Evolutionary conservation across 1,140 invertebrate species (phyloP).

Genomic region (Sinella curviseta): DNA sequence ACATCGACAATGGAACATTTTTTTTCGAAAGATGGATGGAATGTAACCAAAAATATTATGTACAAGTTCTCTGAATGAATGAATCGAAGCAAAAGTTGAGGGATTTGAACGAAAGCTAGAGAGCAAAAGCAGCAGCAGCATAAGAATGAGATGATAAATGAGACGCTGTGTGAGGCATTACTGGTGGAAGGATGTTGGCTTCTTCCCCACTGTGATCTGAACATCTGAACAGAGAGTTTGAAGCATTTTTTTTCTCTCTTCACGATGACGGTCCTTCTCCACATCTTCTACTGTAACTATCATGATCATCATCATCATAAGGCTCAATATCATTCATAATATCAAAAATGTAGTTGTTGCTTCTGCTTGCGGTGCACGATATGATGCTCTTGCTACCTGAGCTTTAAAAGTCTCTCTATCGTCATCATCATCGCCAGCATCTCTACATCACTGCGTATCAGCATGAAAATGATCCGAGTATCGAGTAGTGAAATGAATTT

Average conservation of each 20-base stretch:
- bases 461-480: neutral
- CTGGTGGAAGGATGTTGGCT: slow-evolving; percentile 25
- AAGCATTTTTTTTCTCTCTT: neutral
- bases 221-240: slow-evolving; percentile 1
- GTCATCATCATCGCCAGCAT: neutral
- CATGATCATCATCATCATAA: too few relatives aligned
- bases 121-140: neutral
- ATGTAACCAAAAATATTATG: neutral
- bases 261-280: too few relatives aligned
- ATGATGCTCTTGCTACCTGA: neutral
- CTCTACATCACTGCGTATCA: neutral
- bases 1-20: neutral
- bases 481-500: neutral
- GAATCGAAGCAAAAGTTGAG: too few relatives aligned
- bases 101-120: neutral
- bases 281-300: too few relatives aligned
- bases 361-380: neutral
- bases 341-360: neutral
- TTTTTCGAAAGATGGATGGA: neutral
- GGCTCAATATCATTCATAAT: too few relatives aligned
- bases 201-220: slow-evolving; percentile 17
- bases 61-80: neutral
- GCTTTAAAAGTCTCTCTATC: neutral
- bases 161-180: slow-evolving; percentile 25
- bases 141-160: slow-evolving; percentile 15